phyloP scores from a whole-genome alignment of 2,797 vertebrate species.

The Serranus cabrilla region DNA sequence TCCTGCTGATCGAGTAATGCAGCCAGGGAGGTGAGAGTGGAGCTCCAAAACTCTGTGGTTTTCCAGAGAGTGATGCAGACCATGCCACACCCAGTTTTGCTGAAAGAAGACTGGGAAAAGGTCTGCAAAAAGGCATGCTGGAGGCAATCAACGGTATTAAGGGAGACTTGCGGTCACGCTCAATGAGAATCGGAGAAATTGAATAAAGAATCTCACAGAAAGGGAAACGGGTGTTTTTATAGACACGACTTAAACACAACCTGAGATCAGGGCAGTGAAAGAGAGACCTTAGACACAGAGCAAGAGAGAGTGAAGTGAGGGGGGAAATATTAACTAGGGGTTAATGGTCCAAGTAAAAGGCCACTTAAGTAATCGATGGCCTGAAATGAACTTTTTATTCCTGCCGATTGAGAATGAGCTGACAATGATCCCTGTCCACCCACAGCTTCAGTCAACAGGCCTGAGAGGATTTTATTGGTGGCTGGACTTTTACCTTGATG shows the following conservation, averaged over 20 bases:
- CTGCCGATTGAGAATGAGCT: constrained; percentile 63
- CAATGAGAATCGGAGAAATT: too few species aligned
- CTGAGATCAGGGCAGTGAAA: not conserved
- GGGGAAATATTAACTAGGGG: constrained; percentile 59
- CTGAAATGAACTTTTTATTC: constrained; percentile 74
- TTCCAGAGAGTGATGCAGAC: too few species aligned
- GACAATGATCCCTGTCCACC: constrained; percentile 47
- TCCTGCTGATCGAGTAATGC: too few species aligned
- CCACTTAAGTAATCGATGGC: constrained; percentile 73
- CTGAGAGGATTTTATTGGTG: not conserved
- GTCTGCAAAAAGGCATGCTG: too few species aligned
- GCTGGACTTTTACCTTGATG: constrained; percentile 5
- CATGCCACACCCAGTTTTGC: too few species aligned
- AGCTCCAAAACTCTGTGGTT: too few species aligned
- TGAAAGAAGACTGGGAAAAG: too few species aligned
- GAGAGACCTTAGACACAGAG: not conserved
- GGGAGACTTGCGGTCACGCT: too few species aligned
- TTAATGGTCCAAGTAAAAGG: constrained; percentile 75
- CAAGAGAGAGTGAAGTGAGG: constrained; percentile 13
- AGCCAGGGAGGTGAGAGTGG: too few species aligned
- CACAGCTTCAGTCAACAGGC: constrained; percentile 24
- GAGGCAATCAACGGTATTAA: too few species aligned
- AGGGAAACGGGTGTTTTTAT: too few species aligned
- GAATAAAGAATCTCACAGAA: too few species aligned
- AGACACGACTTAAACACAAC: not conserved